phyloP scores from a whole-genome alignment of 2,797 vertebrate species.

The Melanogrammus aeglefinus region DNA sequence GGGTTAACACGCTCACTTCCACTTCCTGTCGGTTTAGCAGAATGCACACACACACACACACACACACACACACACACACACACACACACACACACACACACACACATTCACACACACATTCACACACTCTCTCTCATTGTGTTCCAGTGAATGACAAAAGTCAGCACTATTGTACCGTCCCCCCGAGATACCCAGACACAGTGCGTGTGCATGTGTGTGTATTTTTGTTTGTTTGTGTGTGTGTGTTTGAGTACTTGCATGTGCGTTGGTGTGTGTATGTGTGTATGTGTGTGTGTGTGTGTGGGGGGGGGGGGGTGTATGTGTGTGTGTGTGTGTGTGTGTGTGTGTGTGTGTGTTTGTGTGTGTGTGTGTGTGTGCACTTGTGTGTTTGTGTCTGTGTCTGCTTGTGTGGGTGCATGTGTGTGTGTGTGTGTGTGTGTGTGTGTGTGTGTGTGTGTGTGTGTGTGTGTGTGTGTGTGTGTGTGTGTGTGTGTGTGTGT shows the following conservation, averaged over 20 bases:
- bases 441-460: constrained; percentile 1
- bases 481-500: background rate
- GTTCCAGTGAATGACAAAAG: background rate
- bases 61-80: constrained; percentile 15
- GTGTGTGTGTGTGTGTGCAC: no score
- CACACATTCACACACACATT: background rate
- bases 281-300: constrained; percentile 6
- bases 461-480: background rate
- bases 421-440: constrained; percentile 10
- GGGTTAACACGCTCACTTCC: background rate
- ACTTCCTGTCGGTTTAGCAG: constrained; percentile 7
- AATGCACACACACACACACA: background rate
- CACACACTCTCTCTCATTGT: constrained; percentile 5
- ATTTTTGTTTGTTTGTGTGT: no score
- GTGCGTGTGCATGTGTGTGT: background rate
- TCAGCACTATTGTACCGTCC: background rate
- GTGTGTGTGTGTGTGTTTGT: background rate
- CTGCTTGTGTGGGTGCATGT: background rate
- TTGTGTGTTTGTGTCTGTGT: constrained; percentile 10
- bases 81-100: constrained; percentile 15
- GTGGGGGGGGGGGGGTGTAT: no score
- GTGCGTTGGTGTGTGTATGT: background rate
- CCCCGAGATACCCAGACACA: constrained; percentile 1
- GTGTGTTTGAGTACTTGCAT: background rate
- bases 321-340: no score